Evolutionary conservation across 2,797 vertebrate genomes (phyloP).

Genomic region (Leptodactylus fallax): DNA sequence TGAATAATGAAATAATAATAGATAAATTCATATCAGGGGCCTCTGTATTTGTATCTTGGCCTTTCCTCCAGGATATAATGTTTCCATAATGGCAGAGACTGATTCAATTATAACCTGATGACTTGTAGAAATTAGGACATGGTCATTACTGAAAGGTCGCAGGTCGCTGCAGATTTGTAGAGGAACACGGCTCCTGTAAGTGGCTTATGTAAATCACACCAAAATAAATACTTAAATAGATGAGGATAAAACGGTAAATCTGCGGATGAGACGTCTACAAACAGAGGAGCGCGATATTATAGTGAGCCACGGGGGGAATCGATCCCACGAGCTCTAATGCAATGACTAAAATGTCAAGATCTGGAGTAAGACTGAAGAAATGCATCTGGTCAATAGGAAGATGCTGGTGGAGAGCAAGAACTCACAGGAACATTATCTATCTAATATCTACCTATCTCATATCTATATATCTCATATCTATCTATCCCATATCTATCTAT

Average conservation of each 20-base stretch:
- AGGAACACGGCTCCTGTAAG: not conserved
- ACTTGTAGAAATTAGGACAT: slow-evolving; percentile 46
- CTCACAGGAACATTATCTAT: not conserved
- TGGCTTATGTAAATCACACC: slow-evolving; percentile 25
- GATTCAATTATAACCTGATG: slow-evolving; percentile 68
- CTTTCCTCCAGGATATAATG: too few relatives aligned
- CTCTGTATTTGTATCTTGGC: too few relatives aligned
- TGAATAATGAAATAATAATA: too few relatives aligned
- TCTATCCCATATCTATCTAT: slow-evolving; percentile 1
- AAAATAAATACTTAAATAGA: not conserved
- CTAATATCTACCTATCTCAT: not conserved
- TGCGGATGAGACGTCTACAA: not conserved
- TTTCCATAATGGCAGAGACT: too few relatives aligned
- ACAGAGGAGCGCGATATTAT: not conserved
- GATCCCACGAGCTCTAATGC: not conserved
- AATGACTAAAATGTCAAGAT: not conserved
- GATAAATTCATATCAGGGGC: too few relatives aligned
- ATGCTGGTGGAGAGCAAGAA: not conserved
- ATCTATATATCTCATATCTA: too few relatives aligned
- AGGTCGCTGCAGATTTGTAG: slow-evolving; percentile 6
- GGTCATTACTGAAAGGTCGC: slow-evolving; percentile 38
- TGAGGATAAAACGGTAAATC: not conserved
- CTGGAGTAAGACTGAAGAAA: not conserved
- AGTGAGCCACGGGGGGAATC: not conserved
- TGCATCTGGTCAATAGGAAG: not conserved